Base-by-base conservation (phyloP, 2,113 vertebrate genomes). In the Chaetodon trifascialis region DNA sequence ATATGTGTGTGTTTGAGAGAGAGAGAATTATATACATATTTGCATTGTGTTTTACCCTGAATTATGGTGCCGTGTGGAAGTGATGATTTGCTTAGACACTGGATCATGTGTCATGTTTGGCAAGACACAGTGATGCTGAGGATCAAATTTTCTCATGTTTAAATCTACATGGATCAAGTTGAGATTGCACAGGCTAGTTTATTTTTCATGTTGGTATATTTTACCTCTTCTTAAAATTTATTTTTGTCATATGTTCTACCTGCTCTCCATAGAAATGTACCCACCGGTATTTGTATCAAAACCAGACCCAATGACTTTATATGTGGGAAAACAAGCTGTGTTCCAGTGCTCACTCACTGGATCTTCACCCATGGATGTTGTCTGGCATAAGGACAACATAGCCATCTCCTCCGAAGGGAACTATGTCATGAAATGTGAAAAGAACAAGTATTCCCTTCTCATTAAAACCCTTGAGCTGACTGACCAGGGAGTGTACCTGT, bases 331-430 rank as follows among this genome's bases (percentile, higher is more conserved):
- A 94, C 94, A 90, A 87, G 96, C 96, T 71, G 95, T 95, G 90
- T 96, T 99, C 90, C 96, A 97, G 83, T 98, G 97, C 90, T 97
- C 96, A 38, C 96, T 99, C 87, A 94, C 95, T 94, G 98, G 98
- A 67, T 97, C 97, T 59, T 95, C 96, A 0, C 95, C 97, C 86
- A 97, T 99, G 67, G 97, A 97, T 10, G 80, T 97, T 78, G 93
- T 96, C 89, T 99, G 98, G 98, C 98, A 98, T 91, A 99, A 98
- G 93, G 97, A 98, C 85, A 97, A 96, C 62, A 88, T 95, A 40
- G 94, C 95, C 14, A 93, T 99, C 85, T 95, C 94, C 51, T 90
- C 96, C 40, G 96, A 95, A 4, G 96, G 95, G 25, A 96, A 92
- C 87, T 91, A 91, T 94, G 95, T 94, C 86, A 96, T 97, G 77